Evolutionary conservation across 2,797 vertebrate species (phyloP).

Genomic region (Rhinoraja longicauda): DNA sequence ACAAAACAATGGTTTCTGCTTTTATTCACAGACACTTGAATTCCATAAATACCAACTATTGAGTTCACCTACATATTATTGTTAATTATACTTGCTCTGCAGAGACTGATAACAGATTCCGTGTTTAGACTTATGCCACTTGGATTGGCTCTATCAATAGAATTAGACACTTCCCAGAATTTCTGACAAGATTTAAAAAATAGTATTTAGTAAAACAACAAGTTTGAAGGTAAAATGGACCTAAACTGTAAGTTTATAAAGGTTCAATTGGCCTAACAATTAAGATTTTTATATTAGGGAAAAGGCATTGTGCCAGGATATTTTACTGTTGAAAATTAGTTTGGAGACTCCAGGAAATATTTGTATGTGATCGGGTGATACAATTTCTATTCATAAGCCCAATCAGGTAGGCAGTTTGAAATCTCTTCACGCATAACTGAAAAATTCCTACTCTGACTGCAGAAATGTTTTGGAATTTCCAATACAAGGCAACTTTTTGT

Average conservation of each 20-base stretch:
- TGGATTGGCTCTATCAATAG: too few species aligned
- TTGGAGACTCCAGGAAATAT: background rate
- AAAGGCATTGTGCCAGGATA: background rate
- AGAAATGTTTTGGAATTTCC: too few species aligned
- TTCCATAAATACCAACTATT: background rate
- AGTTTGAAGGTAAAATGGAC: too few species aligned
- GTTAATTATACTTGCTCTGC: too few species aligned
- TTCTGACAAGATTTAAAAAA: background rate
- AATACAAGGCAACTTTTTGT: too few species aligned
- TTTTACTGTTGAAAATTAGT: background rate
- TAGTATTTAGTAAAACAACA: too few species aligned
- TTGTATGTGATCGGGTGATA: background rate
- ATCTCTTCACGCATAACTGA: background rate
- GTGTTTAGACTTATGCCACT: too few species aligned
- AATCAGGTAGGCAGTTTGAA: background rate
- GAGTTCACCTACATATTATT: background rate
- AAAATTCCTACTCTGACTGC: too few species aligned
- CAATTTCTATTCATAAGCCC: background rate
- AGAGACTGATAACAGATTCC: too few species aligned
- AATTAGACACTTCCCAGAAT: background rate
- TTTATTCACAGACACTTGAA: background rate
- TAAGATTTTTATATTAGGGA: background rate
- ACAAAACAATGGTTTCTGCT: background rate
- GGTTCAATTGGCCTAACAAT: too few species aligned
- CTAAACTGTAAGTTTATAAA: too few species aligned